Conservation (phyloP, 2,113 vertebrate species). For the Sporophila hypoxantha region DNA sequence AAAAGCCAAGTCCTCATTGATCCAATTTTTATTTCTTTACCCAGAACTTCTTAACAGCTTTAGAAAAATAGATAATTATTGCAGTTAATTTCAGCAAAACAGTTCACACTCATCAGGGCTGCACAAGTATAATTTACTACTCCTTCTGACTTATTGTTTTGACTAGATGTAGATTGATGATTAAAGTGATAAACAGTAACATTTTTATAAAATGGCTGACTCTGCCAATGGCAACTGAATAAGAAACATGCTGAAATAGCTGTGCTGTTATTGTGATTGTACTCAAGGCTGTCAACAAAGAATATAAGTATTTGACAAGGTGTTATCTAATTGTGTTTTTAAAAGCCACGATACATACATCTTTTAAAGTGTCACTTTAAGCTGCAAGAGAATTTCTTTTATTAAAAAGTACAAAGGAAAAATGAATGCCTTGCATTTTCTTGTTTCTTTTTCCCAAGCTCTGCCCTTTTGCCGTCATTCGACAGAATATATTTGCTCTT, state of each 20-base stretch:
- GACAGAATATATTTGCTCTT: slow-evolving; percentile 74
- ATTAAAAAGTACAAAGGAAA: slow-evolving; percentile 77
- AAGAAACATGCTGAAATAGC: slow-evolving; percentile 75
- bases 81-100: slow-evolving; percentile 80
- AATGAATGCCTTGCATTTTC: slow-evolving; percentile 76
- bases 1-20: slow-evolving; percentile 12
- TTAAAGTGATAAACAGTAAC: slow-evolving; percentile 78
- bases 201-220: slow-evolving; percentile 82
- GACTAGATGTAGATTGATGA: slow-evolving; percentile 78
- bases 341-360: slow-evolving; percentile 81
- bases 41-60: slow-evolving; percentile 68
- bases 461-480: slow-evolving; percentile 72
- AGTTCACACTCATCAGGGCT: slow-evolving; percentile 77
- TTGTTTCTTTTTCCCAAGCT: slow-evolving; percentile 58
- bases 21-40: slow-evolving; percentile 22
- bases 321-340: slow-evolving; percentile 91
- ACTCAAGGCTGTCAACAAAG: slow-evolving; percentile 80
- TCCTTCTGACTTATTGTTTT: slow-evolving; percentile 82
- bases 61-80: slow-evolving; percentile 77
- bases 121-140: slow-evolving; percentile 79
- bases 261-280: slow-evolving; percentile 69
- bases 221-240: slow-evolving; percentile 75
- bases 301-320: slow-evolving; percentile 83
- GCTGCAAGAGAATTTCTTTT: slow-evolving; percentile 73
- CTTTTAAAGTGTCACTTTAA: slow-evolving; percentile 82